Evolutionary conservation across 1,140 invertebrate genomes (phyloP), one percentile per base, ranked within the genome.

Genomic region (Pectinophora gossypiella): DNA sequence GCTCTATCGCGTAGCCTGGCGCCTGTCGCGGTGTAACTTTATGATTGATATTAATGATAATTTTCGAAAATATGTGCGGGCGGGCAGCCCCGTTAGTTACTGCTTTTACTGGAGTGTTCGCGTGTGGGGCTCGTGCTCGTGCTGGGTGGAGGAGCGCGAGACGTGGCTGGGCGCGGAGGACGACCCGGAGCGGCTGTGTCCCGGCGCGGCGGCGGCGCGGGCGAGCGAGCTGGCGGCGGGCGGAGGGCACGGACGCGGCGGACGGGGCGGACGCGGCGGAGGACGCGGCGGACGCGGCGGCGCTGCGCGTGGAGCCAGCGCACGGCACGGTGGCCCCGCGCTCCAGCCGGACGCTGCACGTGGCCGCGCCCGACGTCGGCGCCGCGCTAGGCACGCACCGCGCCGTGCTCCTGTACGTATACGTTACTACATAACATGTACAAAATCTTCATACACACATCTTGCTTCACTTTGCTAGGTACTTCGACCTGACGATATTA

Each of bases 381-480:
- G 21, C 7, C 3, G 18, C 36, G 0, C 56, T 61, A 10, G 74
- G 74, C 9, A 32, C 57, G n/a, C 63, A 69, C 3, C 54, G 74
- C n/a, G 62, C 66, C 16, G 74, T 74, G n/a, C 55, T 80, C 6
- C 72, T 76, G 76, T 77, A 16, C 7, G 36, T n/a, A n/a, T n/a
- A n/a, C n/a, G n/a, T n/a, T n/a, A n/a, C n/a, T n/a, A n/a, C n/a
- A n/a, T n/a, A n/a, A n/a, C n/a, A n/a, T n/a, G n/a, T n/a, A n/a
- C n/a, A n/a, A n/a, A n/a, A n/a, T n/a, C n/a, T n/a, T n/a, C n/a
- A n/a, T n/a, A n/a, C n/a, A n/a, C n/a, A n/a, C n/a, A n/a, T n/a
- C n/a, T n/a, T n/a, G n/a, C n/a, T n/a, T n/a, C n/a, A n/a, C n/a
- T n/a, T n/a, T n/a, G n/a, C n/a, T n/a, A n/a, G n/a, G n/a, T n/a